phyloP scores from a whole-genome alignment of 2,113 vertebrate genomes.

The Setophaga kirtlandii region DNA sequence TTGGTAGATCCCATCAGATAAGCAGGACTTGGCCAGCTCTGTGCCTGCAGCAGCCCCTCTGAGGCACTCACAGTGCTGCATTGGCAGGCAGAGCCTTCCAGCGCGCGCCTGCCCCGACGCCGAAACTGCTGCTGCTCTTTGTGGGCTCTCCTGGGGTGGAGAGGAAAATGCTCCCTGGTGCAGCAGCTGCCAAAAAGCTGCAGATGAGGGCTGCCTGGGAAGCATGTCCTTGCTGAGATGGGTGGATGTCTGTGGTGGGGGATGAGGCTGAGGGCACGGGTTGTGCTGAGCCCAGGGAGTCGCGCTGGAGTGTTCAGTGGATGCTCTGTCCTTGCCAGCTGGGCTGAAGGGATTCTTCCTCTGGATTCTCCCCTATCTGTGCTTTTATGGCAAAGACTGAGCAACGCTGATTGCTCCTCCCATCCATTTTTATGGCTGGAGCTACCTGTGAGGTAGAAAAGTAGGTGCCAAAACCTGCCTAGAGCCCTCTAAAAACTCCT shows the following conservation, averaged over 20 bases:
- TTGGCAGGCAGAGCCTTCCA: background rate
- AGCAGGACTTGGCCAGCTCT: background rate
- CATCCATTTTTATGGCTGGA: background rate
- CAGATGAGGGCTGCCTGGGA: background rate
- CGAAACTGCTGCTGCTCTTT: background rate
- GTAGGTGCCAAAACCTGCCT: background rate
- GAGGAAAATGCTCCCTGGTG: background rate
- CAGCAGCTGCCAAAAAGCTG: background rate
- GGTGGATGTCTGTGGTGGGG: background rate
- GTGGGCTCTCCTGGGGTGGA: background rate
- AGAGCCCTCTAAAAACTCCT: background rate
- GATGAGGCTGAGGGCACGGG: background rate
- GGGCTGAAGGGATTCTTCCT: background rate
- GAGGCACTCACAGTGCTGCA: background rate
- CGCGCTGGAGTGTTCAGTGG: background rate
- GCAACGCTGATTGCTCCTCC: background rate
- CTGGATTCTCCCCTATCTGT: background rate
- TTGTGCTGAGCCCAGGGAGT: background rate
- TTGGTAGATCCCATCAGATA: constrained; percentile 10
- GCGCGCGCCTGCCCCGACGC: fast-evolving
- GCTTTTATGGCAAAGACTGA: background rate
- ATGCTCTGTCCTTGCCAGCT: background rate
- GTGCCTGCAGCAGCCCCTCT: background rate
- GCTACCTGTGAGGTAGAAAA: background rate
- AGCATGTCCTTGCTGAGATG: fast-evolving